Percentiles rank a stretch among this genome's conserved stretches.
These are phyloP conservation scores for Nansenia antarctica DNA, from an alignment of 2,113 vertebrate genomes.

Conservation along the genomic window DNA sequence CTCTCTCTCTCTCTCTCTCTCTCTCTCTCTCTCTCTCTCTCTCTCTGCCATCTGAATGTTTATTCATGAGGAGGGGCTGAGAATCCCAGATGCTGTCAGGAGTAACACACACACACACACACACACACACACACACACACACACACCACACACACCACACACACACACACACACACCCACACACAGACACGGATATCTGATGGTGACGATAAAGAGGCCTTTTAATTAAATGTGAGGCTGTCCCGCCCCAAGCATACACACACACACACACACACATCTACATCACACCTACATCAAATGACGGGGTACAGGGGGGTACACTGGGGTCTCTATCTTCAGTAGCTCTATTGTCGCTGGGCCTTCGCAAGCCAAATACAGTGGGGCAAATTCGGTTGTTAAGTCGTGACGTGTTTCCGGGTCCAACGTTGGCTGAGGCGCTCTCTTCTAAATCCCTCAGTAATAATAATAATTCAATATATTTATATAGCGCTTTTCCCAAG, in stretches of 20 bases:
- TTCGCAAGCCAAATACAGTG: too few relatives aligned
- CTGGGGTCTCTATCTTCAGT: conserved; percentile 13
- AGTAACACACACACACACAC: conserved; percentile 22
- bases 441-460: too few relatives aligned
- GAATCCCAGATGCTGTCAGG: conserved; percentile 19
- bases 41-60: conserved; percentile 59
- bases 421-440: too few relatives aligned
- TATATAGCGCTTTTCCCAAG: too few relatives aligned
- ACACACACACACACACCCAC: too few relatives aligned
- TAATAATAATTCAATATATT: too few relatives aligned
- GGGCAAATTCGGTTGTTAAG: too few relatives aligned
- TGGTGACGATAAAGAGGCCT: conserved; percentile 50
- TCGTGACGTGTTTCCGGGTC: too few relatives aligned
- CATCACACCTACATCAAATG: conserved; percentile 55
- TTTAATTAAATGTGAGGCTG: conserved; percentile 64
- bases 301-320: conserved; percentile 47
- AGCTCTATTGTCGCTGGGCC: neutral
- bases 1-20: too few relatives aligned
- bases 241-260: conserved; percentile 38
- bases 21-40: conserved; percentile 63
- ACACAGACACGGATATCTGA: conserved; percentile 22
- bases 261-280: too few relatives aligned
- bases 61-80: conserved; percentile 52
- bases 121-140: too few relatives aligned
- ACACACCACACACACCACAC: too few relatives aligned